Evolutionary conservation across 2,888 invertebrate genomes (phyloP).

Genomic region (Cantharis nigra): DNA sequence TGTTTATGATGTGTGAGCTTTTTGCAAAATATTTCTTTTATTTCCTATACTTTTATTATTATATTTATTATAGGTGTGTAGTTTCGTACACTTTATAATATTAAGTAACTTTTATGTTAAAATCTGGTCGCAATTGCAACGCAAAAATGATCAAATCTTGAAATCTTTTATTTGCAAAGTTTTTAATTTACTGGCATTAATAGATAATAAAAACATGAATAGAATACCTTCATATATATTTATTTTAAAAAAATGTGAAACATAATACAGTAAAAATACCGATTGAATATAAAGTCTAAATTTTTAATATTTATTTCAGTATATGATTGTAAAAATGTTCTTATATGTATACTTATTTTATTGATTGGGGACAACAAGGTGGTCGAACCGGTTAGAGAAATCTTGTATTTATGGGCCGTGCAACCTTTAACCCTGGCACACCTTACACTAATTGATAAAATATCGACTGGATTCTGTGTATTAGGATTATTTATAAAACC

Average conservation of each 20-base stretch:
- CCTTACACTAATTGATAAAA: slow-evolving; percentile 50
- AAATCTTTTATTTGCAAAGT: background rate
- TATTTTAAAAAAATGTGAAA: slow-evolving; percentile 6
- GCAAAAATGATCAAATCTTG: background rate
- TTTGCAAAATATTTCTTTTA: too few species aligned
- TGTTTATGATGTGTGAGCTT: background rate
- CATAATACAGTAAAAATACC: slow-evolving; percentile 19
- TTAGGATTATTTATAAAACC: slow-evolving; percentile 40
- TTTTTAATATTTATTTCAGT: slow-evolving; percentile 25
- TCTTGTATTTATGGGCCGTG: slow-evolving; percentile 32
- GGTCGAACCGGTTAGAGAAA: slow-evolving; percentile 30
- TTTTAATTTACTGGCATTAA: background rate
- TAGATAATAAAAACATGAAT: background rate
- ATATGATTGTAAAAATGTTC: slow-evolving; percentile 30
- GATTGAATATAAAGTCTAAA: slow-evolving; percentile 22
- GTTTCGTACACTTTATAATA: background rate
- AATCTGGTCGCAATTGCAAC: background rate
- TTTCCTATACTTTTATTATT: too few species aligned
- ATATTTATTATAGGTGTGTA: background rate
- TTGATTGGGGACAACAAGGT: slow-evolving; percentile 31
- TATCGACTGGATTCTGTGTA: slow-evolving; percentile 47
- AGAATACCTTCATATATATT: background rate
- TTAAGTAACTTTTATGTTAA: background rate
- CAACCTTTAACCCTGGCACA: slow-evolving; percentile 46
- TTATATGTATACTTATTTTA: slow-evolving; percentile 31